These are phyloP conservation scores for Papilio polyxenes DNA, from an alignment of 1,140 invertebrate species.

Conservation along the genomic window DNA sequence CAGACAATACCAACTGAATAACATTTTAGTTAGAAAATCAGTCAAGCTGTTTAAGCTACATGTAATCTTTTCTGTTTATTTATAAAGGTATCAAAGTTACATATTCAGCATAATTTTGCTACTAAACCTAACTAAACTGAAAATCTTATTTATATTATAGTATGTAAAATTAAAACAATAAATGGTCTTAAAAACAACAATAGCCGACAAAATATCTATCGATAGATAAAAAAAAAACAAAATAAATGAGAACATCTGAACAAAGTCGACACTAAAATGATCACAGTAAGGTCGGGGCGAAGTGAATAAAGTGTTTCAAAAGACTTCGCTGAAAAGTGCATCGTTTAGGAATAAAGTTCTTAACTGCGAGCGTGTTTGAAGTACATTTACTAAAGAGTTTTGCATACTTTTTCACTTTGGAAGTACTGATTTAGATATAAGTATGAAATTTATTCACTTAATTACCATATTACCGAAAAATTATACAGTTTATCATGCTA, in stretches of 20 bases:
- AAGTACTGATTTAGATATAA: slow-evolving; percentile 4
- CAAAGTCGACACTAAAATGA: slow-evolving; percentile 20
- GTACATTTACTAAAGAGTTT: slow-evolving; percentile 22
- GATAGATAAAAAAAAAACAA: background rate
- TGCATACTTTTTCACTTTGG: slow-evolving; percentile 26
- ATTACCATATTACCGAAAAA: background rate
- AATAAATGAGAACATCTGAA: background rate
- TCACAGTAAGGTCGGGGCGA: background rate
- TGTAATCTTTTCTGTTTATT: too few relatives aligned
- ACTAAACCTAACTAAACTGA: too few relatives aligned
- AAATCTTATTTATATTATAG: too few relatives aligned
- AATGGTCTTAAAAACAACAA: background rate
- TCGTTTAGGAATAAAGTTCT: slow-evolving; percentile 27
- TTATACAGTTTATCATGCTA: background rate
- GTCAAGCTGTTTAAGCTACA: too few relatives aligned
- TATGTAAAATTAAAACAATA: too few relatives aligned
- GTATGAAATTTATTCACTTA: slow-evolving; percentile 2
- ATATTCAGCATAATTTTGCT: too few relatives aligned
- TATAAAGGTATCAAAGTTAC: too few relatives aligned
- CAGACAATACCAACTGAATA: too few relatives aligned
- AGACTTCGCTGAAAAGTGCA: slow-evolving; percentile 23
- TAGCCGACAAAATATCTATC: background rate
- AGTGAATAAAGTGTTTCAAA: slow-evolving; percentile 24
- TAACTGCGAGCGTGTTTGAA: slow-evolving; percentile 21
- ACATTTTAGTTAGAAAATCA: too few relatives aligned